Conservation (phyloP, 2,113 vertebrate genomes). For the Trematomus loennbergii region DNA sequence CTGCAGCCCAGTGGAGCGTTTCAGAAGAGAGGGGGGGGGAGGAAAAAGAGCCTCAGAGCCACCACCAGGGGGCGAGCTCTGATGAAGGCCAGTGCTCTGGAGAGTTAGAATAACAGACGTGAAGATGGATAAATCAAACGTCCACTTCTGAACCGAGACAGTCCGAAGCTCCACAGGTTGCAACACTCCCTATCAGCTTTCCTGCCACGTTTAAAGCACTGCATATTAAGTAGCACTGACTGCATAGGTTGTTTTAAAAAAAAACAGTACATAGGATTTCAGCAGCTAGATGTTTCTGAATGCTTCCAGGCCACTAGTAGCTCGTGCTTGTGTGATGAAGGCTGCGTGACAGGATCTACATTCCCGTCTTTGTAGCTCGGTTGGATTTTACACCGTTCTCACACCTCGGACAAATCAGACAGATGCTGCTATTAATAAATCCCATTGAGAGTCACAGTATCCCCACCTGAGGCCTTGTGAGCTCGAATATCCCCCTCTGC, state of each 20-base stretch:
- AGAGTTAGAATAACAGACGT: constrained; percentile 19
- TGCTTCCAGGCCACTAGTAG: constrained; percentile 40
- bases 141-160: constrained; percentile 16
- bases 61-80: constrained; percentile 55
- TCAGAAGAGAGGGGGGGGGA: neutral
- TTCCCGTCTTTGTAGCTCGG: constrained; percentile 46
- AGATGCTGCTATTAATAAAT: constrained; percentile 49
- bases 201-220: constrained; percentile 53
- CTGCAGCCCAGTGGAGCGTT: constrained; percentile 17
- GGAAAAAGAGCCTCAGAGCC: neutral
- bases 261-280: constrained; percentile 67
- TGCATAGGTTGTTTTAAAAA: constrained; percentile 59
- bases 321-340: constrained; percentile 43
- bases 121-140: constrained; percentile 4
- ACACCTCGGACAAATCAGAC: constrained; percentile 44
- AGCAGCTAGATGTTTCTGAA: constrained; percentile 28
- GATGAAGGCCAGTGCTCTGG: neutral
- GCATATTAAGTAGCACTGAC: constrained; percentile 54
- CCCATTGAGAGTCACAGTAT: constrained; percentile 15
- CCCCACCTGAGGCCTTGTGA: constrained; percentile 37
- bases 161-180: constrained; percentile 15
- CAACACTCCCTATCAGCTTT: neutral
- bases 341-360: constrained; percentile 48
- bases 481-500: constrained; percentile 29
- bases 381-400: constrained; percentile 50